phyloP scores from a whole-genome alignment of 2,797 vertebrate genomes.

The Liparis tanakae region DNA sequence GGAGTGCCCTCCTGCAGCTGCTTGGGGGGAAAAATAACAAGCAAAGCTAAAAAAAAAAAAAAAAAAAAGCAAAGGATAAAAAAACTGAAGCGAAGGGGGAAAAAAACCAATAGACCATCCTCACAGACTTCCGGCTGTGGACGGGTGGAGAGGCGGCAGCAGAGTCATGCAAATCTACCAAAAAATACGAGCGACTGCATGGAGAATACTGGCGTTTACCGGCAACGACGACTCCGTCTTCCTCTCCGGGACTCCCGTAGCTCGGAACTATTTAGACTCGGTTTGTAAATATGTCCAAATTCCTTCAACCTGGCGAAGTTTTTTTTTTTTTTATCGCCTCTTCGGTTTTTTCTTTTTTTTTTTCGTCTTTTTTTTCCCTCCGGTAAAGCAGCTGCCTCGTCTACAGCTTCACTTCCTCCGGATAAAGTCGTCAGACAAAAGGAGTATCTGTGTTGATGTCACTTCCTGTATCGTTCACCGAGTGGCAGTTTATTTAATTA shows the following conservation, averaged over 20 bases:
- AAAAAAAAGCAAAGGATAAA: conserved; percentile 58
- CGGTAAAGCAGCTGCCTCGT: conserved; percentile 78
- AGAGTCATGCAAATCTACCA: conserved; percentile 67
- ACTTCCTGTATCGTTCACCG: conserved; percentile 67
- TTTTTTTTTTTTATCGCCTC: conserved; percentile 47
- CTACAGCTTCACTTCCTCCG: conserved; percentile 84
- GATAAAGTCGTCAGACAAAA: conserved; percentile 81
- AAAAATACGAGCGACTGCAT: conserved; percentile 61
- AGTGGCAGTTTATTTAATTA: conserved; percentile 25
- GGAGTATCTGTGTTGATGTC: conserved; percentile 64
- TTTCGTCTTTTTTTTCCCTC: conserved; percentile 51
- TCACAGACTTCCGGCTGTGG: conserved; percentile 85
- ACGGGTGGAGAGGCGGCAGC: conserved; percentile 71
- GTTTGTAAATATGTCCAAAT: conserved; percentile 61
- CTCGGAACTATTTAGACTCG: conserved; percentile 49
- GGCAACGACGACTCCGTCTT: conserved; percentile 60
- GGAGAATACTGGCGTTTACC: conserved; percentile 76
- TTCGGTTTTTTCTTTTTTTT: conserved; percentile 54
- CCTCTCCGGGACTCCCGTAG: conserved; percentile 61
- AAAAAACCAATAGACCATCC: conserved; percentile 70
- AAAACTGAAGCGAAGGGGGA: conserved; percentile 59
- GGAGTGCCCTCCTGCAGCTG: conserved; percentile 48
- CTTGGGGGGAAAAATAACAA: conserved; percentile 69
- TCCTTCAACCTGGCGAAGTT: conserved; percentile 71
- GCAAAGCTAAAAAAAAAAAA: conserved; percentile 38